Base-by-base conservation (phyloP, 1,140 invertebrate species). In the Oncopeltus fasciatus region DNA sequence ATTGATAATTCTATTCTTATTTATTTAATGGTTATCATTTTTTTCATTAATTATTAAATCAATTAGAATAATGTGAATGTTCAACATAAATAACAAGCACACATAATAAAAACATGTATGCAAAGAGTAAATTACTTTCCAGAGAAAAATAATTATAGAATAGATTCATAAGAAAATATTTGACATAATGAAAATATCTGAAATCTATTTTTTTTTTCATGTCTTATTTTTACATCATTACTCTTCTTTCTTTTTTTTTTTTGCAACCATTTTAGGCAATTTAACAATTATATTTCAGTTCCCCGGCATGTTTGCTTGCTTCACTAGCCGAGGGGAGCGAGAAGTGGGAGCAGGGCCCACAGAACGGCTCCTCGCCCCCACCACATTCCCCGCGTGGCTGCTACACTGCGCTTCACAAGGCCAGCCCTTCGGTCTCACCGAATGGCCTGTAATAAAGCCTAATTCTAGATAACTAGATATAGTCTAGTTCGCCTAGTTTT, bases 221-320 rank as follows among this genome's bases (percentile, higher is more conserved):
- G n/a, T n/a, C n/a, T n/a, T n/a, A n/a, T n/a, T n/a, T n/a, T n/a
- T n/a, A 46, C 21, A 46, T 9, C n/a, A 1, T 20, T 20, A 20
- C 21, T 46, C 18, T 46, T 46, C 44, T 46, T 46, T 18, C 14
- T 44, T 44, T 20, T 46, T 46, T n/a, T 20, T 46, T 24, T 53
- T 53, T 24, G 49, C 20, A 18, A 24, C 49, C 21, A 53, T 27
- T 53, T 53, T 38, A 38, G 31, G 21, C 9, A 24, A 24, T 53
- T 18, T 53, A 24, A 53, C 49, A 5, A 27, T 27, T 53, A 53
- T 53, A 53, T 53, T 53, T 53, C 49, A 53, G 49, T 53, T 53
- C 26, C 49, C 49, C 26, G 49, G 49, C 49, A 53, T 53, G 49
- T 53, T 53, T 53, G 49, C 49, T 53, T 53, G 49, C 49, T 53